Evolutionary conservation across 2,888 invertebrate species (phyloP), one percentile per base, ranked within the genome.

Genomic region (Serripes groenlandicus): DNA sequence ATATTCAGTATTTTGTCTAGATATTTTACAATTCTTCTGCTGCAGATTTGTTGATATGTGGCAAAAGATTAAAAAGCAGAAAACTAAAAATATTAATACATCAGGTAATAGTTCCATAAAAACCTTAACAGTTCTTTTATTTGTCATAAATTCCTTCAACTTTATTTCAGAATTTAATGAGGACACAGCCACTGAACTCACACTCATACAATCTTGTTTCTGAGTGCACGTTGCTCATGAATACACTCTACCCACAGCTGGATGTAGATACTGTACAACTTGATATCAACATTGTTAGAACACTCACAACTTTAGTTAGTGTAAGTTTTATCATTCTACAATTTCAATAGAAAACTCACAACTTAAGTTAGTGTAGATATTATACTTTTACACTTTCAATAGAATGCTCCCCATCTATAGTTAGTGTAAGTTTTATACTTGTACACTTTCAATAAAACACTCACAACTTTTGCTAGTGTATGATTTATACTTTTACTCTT

Each of bases 181-280:
- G 62, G 28, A 1, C 11, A 5, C 62, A 62, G 62, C 34, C 34
- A 3, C 21, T 4, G 3, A 62, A 34, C 21, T 32, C 62, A 11
- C 32, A 32, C 5, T 34, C 32, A 5, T 62, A 62, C 34, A 62
- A 62, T 34, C 34, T 62, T 32, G 62, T 62, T 3, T n/a, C 32
- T 9, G 62, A 62, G n/a, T 62, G 62, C 21, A 62, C 62, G 5
- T 7, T 34, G 5, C 34, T 62, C 21, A 62, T 62, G 62, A 62
- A n/a, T 32, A 28, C 28, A 11, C 34, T 62, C 26, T 62, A 28
- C 28, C 11, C 4, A 18, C 62, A 62, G 21, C 34, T 62, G 3
- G 62, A 62, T 32, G 7, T 2, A 1, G 4, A 11, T 1, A 32
- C 30, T 21, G 34, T 32, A 3, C 21, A 11, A 9, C 4, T 34